phyloP scores from a whole-genome alignment of 2,113 vertebrate genomes.

The Hypanus sabinus region DNA sequence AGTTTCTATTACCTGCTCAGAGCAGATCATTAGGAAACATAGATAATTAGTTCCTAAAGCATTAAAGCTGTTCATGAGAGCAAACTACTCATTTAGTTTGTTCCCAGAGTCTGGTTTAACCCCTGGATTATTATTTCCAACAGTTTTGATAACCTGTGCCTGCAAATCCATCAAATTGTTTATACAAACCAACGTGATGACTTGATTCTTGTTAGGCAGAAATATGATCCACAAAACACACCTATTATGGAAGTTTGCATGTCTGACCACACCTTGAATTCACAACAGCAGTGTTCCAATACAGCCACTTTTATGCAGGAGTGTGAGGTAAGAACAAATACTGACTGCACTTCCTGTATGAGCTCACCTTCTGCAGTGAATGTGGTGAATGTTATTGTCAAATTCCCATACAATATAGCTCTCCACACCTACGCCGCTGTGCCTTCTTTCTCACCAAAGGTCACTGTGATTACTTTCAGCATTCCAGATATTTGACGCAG shows the following conservation, averaged over 20 bases:
- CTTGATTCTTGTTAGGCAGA: neutral
- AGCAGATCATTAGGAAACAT: neutral
- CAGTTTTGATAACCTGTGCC: neutral
- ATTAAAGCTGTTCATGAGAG: neutral
- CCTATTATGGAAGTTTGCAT: neutral
- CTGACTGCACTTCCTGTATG: neutral
- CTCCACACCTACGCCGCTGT: too few species aligned
- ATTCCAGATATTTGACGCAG: neutral
- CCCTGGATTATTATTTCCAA: neutral
- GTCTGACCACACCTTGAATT: constrained; percentile 4
- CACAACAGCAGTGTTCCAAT: neutral
- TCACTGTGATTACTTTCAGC: neutral
- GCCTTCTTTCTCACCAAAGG: neutral
- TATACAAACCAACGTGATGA: neutral
- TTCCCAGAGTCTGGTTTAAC: too few species aligned
- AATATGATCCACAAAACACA: neutral
- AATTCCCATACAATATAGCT: too few species aligned
- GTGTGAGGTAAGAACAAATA: neutral
- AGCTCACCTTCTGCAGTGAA: neutral
- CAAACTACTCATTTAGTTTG: neutral
- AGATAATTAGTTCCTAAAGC: neutral
- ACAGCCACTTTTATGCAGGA: too few species aligned
- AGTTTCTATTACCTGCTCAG: neutral
- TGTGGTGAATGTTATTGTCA: too few species aligned
- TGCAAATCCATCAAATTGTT: neutral